Conservation (phyloP, 2,888 invertebrate genomes). For the Brenthis hecate region DNA sequence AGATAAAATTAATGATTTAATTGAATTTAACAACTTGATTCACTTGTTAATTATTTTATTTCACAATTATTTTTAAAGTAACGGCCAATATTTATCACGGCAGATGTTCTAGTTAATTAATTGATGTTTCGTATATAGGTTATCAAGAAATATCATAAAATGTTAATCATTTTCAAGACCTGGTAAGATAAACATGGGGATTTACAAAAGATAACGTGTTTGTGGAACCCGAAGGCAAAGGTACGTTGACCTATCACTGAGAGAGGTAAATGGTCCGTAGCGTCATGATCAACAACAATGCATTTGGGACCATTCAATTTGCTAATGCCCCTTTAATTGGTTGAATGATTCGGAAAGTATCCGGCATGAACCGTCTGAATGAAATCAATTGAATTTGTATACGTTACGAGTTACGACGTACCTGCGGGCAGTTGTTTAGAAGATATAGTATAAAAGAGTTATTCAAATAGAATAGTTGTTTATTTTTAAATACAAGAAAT, state of each 20-base stretch:
- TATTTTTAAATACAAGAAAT: too few species aligned
- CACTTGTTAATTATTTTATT: neutral
- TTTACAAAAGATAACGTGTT: slow-evolving; percentile 42
- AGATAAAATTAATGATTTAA: slow-evolving; percentile 17
- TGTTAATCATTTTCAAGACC: slow-evolving; percentile 4
- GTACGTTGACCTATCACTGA: slow-evolving; percentile 61
- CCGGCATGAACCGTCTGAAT: slow-evolving; percentile 48
- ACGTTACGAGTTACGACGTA: slow-evolving; percentile 25
- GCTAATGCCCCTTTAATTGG: slow-evolving; percentile 76
- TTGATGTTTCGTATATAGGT: slow-evolving; percentile 9
- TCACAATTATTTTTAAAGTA: slow-evolving; percentile 10
- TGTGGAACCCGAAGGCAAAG: slow-evolving; percentile 50
- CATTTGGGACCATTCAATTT: slow-evolving; percentile 73
- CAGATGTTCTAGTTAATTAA: neutral
- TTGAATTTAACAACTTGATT: slow-evolving; percentile 6
- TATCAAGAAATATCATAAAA: neutral
- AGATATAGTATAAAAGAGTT: neutral
- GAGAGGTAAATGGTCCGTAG: slow-evolving; percentile 70
- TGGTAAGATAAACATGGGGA: slow-evolving; percentile 38
- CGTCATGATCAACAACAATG: slow-evolving; percentile 65
- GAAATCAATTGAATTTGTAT: slow-evolving; percentile 43
- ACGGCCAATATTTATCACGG: neutral
- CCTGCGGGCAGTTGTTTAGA: slow-evolving; percentile 30
- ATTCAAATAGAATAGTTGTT: too few species aligned
- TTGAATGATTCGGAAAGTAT: slow-evolving; percentile 63